phyloP scores from a whole-genome alignment of 2,888 invertebrate species.

The Phengaris alcon region DNA sequence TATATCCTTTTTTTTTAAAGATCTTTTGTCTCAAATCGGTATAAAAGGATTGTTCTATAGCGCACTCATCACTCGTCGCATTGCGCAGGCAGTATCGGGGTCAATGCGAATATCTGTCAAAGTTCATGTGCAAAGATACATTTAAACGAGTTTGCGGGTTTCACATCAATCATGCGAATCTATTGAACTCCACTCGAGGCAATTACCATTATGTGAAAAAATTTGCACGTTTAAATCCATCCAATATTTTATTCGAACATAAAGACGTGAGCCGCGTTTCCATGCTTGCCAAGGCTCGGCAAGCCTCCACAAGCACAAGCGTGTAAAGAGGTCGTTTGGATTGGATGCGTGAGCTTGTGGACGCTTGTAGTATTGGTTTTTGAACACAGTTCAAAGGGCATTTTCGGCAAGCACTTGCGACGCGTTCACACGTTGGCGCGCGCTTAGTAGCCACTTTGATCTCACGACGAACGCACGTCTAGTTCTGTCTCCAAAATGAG shows the following conservation, averaged over 20 bases:
- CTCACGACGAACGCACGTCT: no score
- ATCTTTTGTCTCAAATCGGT: not conserved
- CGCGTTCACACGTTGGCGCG: no score
- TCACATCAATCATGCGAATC: slow-evolving; percentile 4
- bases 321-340: no score
- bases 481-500: no score
- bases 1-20: not conserved
- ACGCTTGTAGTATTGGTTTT: no score
- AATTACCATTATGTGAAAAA: slow-evolving; percentile 4
- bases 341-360: no score
- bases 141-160: slow-evolving; percentile 14
- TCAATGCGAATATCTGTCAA: slow-evolving; percentile 19
- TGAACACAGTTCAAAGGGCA: no score
- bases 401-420: no score
- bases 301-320: no score
- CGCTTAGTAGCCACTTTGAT: no score
- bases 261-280: not conserved
- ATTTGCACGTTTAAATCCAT: not conserved
- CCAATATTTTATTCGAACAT: not conserved
- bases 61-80: slow-evolving; percentile 12
- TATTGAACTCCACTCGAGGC: not conserved
- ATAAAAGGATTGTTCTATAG: not conserved
- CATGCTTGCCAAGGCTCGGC: no score
- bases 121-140: slow-evolving; percentile 19
- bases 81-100: slow-evolving; percentile 4